Percentiles rank a stretch among this genome's conserved stretches.
These are phyloP conservation scores for Eupithecia pulchellata DNA, from an alignment of 2,888 invertebrate genomes.

Conservation along the genomic window DNA sequence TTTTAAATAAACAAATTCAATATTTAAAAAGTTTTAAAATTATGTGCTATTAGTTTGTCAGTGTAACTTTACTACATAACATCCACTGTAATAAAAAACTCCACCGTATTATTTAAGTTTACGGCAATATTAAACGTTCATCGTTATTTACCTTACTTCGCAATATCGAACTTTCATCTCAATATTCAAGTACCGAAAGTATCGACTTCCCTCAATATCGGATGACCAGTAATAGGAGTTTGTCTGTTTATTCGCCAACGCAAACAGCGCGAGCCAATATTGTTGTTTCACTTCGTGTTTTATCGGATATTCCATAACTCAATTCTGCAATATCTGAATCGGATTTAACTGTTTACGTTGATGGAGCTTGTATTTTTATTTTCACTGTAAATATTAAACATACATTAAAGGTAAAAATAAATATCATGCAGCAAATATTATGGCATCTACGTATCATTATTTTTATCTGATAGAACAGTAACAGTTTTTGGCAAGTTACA, in stretches of 20 bases:
- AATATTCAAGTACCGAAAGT: conserved; percentile 7
- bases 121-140: neutral
- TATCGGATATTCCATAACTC: conserved; percentile 29
- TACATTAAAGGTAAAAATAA: neutral
- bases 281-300: conserved; percentile 27
- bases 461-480: neutral
- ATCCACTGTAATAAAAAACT: neutral
- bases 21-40: neutral
- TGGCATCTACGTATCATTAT: neutral
- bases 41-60: neutral
- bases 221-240: conserved; percentile 46
- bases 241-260: conserved; percentile 48
- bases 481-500: neutral
- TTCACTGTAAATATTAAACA: neutral
- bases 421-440: neutral
- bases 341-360: conserved; percentile 27
- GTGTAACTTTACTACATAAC: neutral
- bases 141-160: neutral
- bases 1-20: neutral
- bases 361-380: neutral
- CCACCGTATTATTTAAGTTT: neutral
- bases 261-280: conserved; percentile 38
- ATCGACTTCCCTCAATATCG: conserved; percentile 32
- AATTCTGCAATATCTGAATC: conserved; percentile 30
- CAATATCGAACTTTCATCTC: conserved; percentile 5